Conservation (phyloP, 2,888 invertebrate species). For the Dryomyza anilis region DNA sequence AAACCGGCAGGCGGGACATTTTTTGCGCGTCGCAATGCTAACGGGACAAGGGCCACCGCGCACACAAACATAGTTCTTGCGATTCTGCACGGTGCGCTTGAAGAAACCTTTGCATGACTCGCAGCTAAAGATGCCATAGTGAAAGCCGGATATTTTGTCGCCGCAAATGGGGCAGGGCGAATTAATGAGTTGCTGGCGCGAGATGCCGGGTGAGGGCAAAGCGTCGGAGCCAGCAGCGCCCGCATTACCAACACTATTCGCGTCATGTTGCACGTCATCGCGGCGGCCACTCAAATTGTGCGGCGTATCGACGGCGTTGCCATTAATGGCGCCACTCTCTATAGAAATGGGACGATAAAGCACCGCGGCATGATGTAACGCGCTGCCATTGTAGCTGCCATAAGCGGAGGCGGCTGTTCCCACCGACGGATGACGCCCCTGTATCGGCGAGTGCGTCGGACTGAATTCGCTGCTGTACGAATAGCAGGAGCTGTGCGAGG, state of each 20-base stretch:
- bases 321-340: slow-evolving; percentile 32
- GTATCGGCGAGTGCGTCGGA: slow-evolving; percentile 88
- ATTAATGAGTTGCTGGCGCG: slow-evolving; percentile 86
- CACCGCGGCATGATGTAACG: slow-evolving; percentile 63
- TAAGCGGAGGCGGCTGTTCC: slow-evolving; percentile 37
- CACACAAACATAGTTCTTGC: slow-evolving; percentile 94
- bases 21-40: slow-evolving; percentile 90
- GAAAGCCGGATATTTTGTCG: slow-evolving; percentile 95
- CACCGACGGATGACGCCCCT: slow-evolving; percentile 65
- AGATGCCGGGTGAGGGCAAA: slow-evolving; percentile 68
- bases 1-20: slow-evolving; percentile 96
- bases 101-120: slow-evolving; percentile 98
- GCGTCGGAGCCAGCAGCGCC: slow-evolving; percentile 67
- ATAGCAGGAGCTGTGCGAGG: slow-evolving; percentile 88
- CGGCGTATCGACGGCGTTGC: slow-evolving; percentile 33
- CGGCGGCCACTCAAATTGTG: slow-evolving; percentile 31
- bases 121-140: slow-evolving; percentile 97
- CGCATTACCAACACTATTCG: slow-evolving; percentile 43
- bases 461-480: slow-evolving; percentile 83
- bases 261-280: slow-evolving; percentile 18
- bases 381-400: slow-evolving; percentile 49
- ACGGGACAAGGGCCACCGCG: slow-evolving; percentile 91
- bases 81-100: slow-evolving; percentile 97
- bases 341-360: slow-evolving; percentile 64
- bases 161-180: slow-evolving; percentile 95